phyloP scores from a whole-genome alignment of 2,113 vertebrate species.

The Copsychus sechellarum region DNA sequence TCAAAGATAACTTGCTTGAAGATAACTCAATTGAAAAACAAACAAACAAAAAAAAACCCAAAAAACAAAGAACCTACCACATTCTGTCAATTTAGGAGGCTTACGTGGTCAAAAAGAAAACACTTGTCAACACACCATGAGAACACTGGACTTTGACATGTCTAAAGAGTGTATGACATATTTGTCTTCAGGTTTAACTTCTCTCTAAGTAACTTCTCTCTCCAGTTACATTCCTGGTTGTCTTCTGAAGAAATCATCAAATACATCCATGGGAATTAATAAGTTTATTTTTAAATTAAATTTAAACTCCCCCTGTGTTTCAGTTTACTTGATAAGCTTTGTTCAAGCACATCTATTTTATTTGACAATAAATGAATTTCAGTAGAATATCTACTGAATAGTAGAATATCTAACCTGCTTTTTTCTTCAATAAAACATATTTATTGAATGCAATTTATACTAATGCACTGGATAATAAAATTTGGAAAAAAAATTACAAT shows the following conservation, averaged over 20 bases:
- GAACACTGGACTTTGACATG: background rate
- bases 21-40: background rate
- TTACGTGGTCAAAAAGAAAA: background rate
- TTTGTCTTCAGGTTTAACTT: background rate
- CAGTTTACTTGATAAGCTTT: background rate
- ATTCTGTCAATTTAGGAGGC: background rate
- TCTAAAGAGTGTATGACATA: background rate
- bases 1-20: background rate
- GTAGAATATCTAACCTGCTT: no score
- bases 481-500: background rate
- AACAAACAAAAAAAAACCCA: no score
- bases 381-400: background rate
- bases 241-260: background rate
- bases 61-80: fast-evolving
- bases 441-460: background rate
- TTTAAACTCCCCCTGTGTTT: background rate
- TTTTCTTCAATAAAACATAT: background rate
- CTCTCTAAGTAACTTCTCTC: background rate
- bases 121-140: background rate
- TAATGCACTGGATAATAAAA: background rate
- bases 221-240: background rate
- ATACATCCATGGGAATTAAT: background rate
- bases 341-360: background rate
- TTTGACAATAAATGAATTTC: background rate
- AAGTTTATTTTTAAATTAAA: background rate